These are phyloP conservation scores for Phylloscopus collybita DNA, from an alignment of 2,797 vertebrate species.

Conservation along the genomic window DNA sequence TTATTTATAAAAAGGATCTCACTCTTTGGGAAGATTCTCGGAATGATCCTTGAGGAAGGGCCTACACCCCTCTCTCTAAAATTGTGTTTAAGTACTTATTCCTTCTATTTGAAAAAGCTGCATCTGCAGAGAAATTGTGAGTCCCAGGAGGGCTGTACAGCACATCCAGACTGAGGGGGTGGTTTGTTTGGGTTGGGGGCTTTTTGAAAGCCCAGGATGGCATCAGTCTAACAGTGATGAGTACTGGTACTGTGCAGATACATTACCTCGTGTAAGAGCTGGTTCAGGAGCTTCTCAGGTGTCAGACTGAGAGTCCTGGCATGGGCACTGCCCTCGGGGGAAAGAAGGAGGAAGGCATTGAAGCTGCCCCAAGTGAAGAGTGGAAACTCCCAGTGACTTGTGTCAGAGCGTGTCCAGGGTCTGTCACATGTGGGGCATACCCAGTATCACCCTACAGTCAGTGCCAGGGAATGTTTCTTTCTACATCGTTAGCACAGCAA, in stretches of 20 bases:
- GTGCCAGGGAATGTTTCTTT: not conserved
- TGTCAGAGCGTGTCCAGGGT: not conserved
- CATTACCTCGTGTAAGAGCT: not conserved
- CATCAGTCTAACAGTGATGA: not conserved
- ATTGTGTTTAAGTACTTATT: not conserved
- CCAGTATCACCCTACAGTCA: not conserved
- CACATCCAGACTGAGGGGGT: not conserved
- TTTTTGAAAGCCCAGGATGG: not conserved
- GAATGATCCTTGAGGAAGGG: not conserved
- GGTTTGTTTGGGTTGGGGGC: not conserved
- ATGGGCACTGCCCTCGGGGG: not conserved
- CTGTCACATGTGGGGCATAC: not conserved
- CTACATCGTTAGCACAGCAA: not conserved
- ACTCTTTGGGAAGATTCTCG: not conserved
- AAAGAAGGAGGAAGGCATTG: not conserved
- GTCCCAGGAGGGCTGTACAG: not conserved
- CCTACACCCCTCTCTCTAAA: not conserved
- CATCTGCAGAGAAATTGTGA: not conserved
- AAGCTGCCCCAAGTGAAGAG: not conserved
- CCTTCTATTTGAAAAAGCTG: not conserved
- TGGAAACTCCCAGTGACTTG: not conserved
- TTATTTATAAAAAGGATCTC: not conserved
- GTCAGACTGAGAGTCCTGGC: not conserved
- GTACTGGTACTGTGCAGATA: not conserved
- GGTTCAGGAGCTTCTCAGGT: not conserved